A percentile compares a stretch with the other conserved stretches of the same genome.
phyloP scores from a whole-genome alignment of 1,140 invertebrate species.

The Trialeurodes vaporariorum region DNA sequence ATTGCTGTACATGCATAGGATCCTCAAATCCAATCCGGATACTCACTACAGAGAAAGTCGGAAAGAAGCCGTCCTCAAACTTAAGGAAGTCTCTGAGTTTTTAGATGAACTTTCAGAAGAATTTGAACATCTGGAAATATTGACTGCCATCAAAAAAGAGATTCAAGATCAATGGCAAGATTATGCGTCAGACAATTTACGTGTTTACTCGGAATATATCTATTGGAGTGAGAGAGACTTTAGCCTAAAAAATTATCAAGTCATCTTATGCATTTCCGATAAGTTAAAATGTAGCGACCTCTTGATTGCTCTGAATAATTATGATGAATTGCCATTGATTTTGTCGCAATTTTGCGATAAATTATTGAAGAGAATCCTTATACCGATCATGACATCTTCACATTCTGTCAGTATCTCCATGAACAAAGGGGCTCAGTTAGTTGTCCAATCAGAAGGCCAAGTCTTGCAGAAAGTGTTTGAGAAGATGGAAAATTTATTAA shows the following conservation, averaged over 20 bases:
- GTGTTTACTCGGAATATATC: no score
- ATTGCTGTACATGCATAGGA: background rate
- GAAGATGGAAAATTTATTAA: background rate
- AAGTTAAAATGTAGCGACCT: no score
- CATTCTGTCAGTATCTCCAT: constrained; percentile 38
- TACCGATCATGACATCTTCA: background rate
- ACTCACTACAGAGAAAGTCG: background rate
- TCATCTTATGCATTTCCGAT: no score
- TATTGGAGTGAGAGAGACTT: no score
- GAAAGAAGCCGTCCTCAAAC: background rate
- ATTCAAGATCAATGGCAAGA: background rate
- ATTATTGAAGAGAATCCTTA: background rate
- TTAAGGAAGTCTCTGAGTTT: background rate
- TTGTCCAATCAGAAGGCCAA: background rate
- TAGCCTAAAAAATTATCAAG: no score
- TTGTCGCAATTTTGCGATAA: background rate
- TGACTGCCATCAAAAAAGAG: background rate
- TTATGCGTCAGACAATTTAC: no score
- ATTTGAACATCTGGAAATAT: background rate
- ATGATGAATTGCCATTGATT: background rate
- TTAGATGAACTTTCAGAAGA: background rate
- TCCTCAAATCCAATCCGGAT: background rate
- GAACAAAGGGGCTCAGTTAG: constrained; percentile 35
- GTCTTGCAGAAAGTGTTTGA: background rate
- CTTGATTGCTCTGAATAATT: background rate